Base-by-base conservation (phyloP, 2,888 invertebrate genomes). In the Nomada hirtipes region DNA sequence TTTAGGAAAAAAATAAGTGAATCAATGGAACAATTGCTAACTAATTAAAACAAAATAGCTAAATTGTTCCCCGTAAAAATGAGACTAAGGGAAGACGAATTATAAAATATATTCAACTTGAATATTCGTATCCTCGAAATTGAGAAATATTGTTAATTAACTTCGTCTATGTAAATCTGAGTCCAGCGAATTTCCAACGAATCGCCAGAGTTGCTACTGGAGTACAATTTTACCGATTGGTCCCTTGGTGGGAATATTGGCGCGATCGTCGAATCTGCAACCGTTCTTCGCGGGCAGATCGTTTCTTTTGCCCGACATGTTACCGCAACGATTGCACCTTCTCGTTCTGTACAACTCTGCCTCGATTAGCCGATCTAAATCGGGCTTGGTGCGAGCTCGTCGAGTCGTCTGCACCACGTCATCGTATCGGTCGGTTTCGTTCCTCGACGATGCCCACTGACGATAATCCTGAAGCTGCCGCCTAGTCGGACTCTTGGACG, bases 261-360 rank as follows among this genome's bases (percentile, higher is more conserved):
- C 53, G 20, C 72, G 79, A 50, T 89, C 88, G 65, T 90, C 88
- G 42, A 89, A 87, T 69, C 88, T 86, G 72, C 84, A 89, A 20
- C 76, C 73, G 44, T 84, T 88, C n/a, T 64, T 86, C 18, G 36
- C 42, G 2, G 79, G 79, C 9, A 68, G 53, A 13, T 79, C 70
- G 7, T 59, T 64, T 23, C 71, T 86, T 7, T 69, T 83, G 47
- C 7, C 78, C n/a, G 89, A 82, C n/a, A 83, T 9, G 50, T 20
- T 82, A 18, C 88, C 89, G 61, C 91, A 91, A 53, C 86, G 86
- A 68, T 84, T 86, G 76, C 91, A 91, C 71, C 85, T 89, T 57
- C 79, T 87, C 0, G 61, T 53, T 15, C 73, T 79, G 44, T 47
- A 36, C 55, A 74, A 53, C 44, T 86, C 87, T 15, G 78, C 23